These are phyloP conservation scores for Trogon surrucura DNA, from an alignment of 2,113 vertebrate species.

Conservation along the genomic window DNA sequence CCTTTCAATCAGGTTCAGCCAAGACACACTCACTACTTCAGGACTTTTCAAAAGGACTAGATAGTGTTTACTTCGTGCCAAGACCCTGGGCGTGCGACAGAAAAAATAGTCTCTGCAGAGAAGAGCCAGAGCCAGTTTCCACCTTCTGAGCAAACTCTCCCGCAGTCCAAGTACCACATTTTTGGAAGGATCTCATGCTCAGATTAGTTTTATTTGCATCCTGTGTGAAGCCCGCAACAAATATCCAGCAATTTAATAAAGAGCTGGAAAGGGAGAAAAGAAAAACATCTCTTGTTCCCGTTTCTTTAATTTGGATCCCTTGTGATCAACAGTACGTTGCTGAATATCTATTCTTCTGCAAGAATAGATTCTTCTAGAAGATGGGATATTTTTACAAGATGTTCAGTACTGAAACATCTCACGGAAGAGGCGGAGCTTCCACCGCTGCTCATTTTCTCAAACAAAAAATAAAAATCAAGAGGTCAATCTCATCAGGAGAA, in stretches of 20 bases:
- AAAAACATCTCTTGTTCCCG: neutral
- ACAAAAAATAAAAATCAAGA: neutral
- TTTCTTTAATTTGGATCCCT: neutral
- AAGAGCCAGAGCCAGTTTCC: neutral
- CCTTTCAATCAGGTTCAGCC: conserved; percentile 20
- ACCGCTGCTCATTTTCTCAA: neutral
- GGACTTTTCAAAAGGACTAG: conserved; percentile 1
- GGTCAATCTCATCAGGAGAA: neutral
- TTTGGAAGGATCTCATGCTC: neutral
- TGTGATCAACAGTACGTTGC: neutral
- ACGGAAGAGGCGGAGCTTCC: neutral
- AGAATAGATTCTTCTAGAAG: neutral
- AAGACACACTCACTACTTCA: neutral
- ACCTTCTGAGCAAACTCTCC: neutral
- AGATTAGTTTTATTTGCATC: neutral
- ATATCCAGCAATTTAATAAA: neutral
- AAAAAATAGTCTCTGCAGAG: neutral
- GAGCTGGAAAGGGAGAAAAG: neutral
- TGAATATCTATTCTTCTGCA: neutral
- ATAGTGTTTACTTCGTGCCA: neutral
- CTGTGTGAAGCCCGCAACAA: neutral
- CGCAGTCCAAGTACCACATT: neutral
- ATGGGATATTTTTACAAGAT: conserved; percentile 7
- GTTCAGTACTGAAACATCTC: neutral
- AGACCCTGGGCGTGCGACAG: neutral